These are phyloP conservation scores for Aphis craccivora DNA, from an alignment of 1,140 invertebrate species.

Conservation along the genomic window DNA sequence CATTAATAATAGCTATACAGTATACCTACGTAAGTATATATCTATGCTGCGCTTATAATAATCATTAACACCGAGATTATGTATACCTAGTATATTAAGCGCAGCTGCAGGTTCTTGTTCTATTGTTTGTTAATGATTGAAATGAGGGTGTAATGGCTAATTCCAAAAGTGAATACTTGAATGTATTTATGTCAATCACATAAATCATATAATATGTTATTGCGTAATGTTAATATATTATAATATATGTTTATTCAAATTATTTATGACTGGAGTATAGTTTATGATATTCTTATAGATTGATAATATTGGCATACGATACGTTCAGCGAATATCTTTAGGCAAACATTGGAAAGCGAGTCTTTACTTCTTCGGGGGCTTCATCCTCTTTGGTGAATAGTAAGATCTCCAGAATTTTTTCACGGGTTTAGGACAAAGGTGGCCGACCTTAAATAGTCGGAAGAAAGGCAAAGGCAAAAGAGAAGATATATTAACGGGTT, in stretches of 20 bases:
- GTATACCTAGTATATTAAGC: too few relatives aligned
- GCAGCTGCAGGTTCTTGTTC: not conserved
- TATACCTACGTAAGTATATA: not conserved
- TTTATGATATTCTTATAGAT: not conserved
- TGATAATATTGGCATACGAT: not conserved
- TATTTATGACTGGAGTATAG: not conserved
- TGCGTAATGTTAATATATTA: not conserved
- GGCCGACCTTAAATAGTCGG: too few relatives aligned
- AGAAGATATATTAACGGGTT: not conserved
- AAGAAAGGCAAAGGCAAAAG: too few relatives aligned
- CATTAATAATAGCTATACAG: too few relatives aligned
- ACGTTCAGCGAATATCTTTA: too few relatives aligned
- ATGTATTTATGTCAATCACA: not conserved
- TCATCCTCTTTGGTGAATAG: not conserved
- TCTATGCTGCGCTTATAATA: not conserved
- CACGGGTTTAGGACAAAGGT: not conserved
- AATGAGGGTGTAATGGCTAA: not conserved
- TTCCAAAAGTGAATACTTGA: not conserved
- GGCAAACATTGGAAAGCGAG: not conserved
- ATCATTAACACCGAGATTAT: not conserved
- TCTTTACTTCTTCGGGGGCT: not conserved
- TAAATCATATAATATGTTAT: not conserved
- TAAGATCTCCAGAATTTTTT: not conserved
- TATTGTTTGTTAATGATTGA: not conserved
- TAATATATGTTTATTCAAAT: not conserved